A percentile compares a stretch with the other conserved stretches of the same genome.
These are phyloP conservation scores for Apotomis turbidana DNA, from an alignment of 2,888 invertebrate species.

Conservation along the genomic window DNA sequence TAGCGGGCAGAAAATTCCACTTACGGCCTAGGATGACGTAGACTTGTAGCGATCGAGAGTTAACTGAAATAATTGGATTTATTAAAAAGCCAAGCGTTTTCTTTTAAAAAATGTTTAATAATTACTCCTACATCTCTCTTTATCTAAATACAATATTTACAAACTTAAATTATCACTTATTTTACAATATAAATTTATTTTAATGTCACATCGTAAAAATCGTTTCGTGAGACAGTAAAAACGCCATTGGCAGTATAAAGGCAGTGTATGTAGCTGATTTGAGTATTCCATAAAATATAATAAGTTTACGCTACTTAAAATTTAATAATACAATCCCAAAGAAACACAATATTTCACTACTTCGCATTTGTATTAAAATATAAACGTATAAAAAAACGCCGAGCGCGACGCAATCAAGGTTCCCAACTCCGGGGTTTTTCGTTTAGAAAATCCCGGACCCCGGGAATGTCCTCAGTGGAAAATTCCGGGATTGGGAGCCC, in stretches of 20 bases:
- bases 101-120: constrained; percentile 74
- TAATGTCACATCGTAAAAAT: constrained; percentile 57
- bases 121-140: constrained; percentile 76
- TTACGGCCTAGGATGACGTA: no score
- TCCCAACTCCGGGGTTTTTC: no score
- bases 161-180: constrained; percentile 65
- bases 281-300: constrained; percentile 61
- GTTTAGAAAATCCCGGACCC: no score
- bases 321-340: constrained; percentile 65
- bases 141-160: constrained; percentile 83
- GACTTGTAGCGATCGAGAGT: no score
- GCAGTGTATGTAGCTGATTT: constrained; percentile 68
- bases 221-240: constrained; percentile 36
- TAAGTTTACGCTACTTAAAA: constrained; percentile 56
- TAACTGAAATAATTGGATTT: background rate
- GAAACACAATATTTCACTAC: constrained; percentile 59
- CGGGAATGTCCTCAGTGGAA: no score
- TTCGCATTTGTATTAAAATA: background rate
- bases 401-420: no score
- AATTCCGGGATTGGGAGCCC: no score
- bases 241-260: constrained; percentile 56
- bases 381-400: no score
- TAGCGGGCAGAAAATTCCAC: no score
- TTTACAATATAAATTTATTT: constrained; percentile 38
- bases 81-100: constrained; percentile 10